phyloP scores from a whole-genome alignment of 1,140 invertebrate species.

The honey bee (Apis mellifera) region DNA sequence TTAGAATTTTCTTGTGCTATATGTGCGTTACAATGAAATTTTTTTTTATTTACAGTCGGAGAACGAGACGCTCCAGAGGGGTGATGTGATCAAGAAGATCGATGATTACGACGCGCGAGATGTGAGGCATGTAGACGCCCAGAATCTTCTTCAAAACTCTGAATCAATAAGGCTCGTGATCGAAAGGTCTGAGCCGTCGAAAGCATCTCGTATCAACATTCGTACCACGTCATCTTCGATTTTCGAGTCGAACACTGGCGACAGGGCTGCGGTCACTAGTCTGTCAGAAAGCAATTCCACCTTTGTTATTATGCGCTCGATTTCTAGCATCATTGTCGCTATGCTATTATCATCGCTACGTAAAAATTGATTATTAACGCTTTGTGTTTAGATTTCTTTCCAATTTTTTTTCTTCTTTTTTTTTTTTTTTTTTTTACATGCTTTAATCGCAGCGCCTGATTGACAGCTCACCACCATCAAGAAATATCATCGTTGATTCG shows the following conservation, averaged over 20 bases:
- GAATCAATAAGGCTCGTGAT: constrained; percentile 83
- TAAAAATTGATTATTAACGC: constrained; percentile 40
- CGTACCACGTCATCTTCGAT: constrained; percentile 76
- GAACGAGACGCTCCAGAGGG: constrained; percentile 90
- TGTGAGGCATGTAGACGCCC: constrained; percentile 94
- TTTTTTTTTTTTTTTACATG: constrained; percentile 2
- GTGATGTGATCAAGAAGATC: constrained; percentile 95
- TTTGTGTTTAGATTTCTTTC: constrained; percentile 23
- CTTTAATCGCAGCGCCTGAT: constrained; percentile 41
- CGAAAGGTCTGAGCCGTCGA: constrained; percentile 82
- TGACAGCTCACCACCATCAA: constrained; percentile 34
- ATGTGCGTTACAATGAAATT: constrained; percentile 23
- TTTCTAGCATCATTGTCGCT: constrained; percentile 28
- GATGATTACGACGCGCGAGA: constrained; percentile 92
- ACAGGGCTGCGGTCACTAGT: constrained; percentile 73
- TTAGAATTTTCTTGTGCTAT: background rate
- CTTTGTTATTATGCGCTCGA: constrained; percentile 49
- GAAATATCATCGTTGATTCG: constrained; percentile 17
- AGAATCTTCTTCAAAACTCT: constrained; percentile 92
- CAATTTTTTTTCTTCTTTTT: background rate
- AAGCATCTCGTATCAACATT: constrained; percentile 61
- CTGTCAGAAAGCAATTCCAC: constrained; percentile 74
- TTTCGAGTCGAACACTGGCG: constrained; percentile 74
- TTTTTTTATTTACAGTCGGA: constrained; percentile 84
- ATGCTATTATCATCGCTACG: constrained; percentile 22